Conservation (phyloP, 2,113 vertebrate genomes). For the Onychostoma macrolepis region DNA sequence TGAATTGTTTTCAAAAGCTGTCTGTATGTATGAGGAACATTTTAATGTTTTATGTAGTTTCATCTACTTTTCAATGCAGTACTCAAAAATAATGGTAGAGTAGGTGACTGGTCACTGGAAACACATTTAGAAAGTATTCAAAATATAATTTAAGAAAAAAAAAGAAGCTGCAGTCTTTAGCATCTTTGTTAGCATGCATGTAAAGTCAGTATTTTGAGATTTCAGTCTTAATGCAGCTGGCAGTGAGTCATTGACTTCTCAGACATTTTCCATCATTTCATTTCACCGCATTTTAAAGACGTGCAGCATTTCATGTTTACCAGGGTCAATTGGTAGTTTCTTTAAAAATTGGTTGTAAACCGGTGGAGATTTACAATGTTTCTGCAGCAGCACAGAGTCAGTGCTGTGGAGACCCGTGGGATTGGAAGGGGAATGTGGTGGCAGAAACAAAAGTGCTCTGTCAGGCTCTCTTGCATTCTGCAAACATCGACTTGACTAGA, state of each 20-base stretch:
- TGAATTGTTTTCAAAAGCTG: not conserved
- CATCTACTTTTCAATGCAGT: too few species aligned
- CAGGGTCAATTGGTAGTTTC: not conserved
- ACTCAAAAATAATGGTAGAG: too few species aligned
- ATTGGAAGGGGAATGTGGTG: not conserved
- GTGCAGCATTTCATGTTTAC: not conserved
- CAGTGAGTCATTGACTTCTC: not conserved
- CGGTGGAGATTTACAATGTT: constrained; percentile 7
- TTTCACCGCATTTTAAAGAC: not conserved
- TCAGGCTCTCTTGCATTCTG: constrained; percentile 27
- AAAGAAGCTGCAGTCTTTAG: too few species aligned
- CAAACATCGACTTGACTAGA: constrained; percentile 17
- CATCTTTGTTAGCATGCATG: not conserved
- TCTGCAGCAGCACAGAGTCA: not conserved
- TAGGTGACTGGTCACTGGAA: too few species aligned
- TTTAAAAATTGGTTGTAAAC: not conserved
- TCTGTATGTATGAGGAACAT: not conserved
- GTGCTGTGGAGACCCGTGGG: not conserved
- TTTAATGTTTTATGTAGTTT: not conserved
- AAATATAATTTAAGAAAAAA: not conserved
- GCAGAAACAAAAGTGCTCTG: constrained; percentile 35
- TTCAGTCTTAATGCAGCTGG: not conserved
- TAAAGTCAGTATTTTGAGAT: not conserved
- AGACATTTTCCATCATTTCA: not conserved
- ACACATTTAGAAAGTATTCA: not conserved